Evolutionary conservation across 1,140 invertebrate genomes (phyloP).

Genomic region (Heterodera carotae): DNA sequence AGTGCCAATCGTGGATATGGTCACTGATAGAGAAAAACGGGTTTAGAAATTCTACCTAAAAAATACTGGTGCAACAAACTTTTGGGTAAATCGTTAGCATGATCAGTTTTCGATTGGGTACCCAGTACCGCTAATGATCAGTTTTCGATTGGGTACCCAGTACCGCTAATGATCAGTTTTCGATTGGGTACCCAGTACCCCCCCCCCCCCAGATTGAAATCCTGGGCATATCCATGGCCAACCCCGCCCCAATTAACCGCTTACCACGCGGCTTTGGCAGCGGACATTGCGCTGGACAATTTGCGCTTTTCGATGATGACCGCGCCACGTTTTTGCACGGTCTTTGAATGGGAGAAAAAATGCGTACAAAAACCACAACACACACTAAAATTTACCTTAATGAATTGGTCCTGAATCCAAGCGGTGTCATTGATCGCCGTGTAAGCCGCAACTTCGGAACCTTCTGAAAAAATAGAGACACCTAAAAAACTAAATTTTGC

Average conservation of each 20-base stretch:
- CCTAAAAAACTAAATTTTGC: too few species aligned
- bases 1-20: constrained; percentile 76
- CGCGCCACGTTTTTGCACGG: constrained; percentile 92
- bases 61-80: too few species aligned
- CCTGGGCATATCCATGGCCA: too few species aligned
- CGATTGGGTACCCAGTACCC: too few species aligned
- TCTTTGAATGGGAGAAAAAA: constrained; percentile 69
- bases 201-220: too few species aligned
- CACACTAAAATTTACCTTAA: constrained; percentile 72
- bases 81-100: too few species aligned
- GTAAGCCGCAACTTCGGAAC: constrained; percentile 68
- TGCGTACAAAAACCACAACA: not conserved
- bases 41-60: too few species aligned
- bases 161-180: too few species aligned
- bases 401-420: constrained; percentile 81
- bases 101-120: too few species aligned
- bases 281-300: constrained; percentile 96
- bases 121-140: too few species aligned
- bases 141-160: too few species aligned
- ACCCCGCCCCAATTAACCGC: not conserved
- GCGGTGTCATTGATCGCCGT: constrained; percentile 79
- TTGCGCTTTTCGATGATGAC: constrained; percentile 95
- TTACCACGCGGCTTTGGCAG: constrained; percentile 93
- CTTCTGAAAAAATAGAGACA: constrained; percentile 49
- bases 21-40: constrained; percentile 6